A percentile compares a stretch with the other conserved stretches of the same genome.
phyloP scores from a whole-genome alignment of 2,797 vertebrate genomes.

The Manis javanica region DNA sequence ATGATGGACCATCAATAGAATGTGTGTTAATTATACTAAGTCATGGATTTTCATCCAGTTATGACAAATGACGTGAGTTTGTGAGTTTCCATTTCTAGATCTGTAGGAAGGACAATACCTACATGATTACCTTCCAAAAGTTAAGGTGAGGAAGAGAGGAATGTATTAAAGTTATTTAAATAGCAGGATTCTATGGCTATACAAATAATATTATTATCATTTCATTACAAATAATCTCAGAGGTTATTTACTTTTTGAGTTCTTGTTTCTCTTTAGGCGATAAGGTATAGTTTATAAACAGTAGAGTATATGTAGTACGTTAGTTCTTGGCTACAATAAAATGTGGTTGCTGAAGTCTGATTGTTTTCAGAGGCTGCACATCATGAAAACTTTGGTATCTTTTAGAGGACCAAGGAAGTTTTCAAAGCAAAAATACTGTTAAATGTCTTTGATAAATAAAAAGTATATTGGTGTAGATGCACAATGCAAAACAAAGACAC shows the following conservation, averaged over 20 bases:
- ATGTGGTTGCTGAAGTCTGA: background rate
- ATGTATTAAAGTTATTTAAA: background rate
- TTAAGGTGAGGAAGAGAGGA: background rate
- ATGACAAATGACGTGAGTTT: background rate
- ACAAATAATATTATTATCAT: background rate
- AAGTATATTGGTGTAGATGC: background rate
- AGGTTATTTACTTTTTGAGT: background rate
- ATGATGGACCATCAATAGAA: background rate
- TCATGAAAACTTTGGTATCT: background rate
- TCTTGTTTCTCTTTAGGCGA: background rate
- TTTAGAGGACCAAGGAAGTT: background rate
- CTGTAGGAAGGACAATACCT: background rate
- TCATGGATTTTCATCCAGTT: background rate
- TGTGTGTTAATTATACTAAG: background rate
- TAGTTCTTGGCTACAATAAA: conserved; percentile 1
- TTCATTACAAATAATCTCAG: conserved; percentile 23
- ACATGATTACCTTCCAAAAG: background rate
- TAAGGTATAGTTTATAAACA: background rate
- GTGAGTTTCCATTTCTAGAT: background rate
- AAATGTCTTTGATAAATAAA: background rate
- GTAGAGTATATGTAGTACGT: background rate
- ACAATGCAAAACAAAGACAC: conserved; percentile 8
- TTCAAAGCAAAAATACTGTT: background rate
- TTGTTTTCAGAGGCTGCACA: background rate
- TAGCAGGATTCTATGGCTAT: background rate